Conservation (phyloP, 2,113 vertebrate genomes). For the Ceyx melanurus region DNA sequence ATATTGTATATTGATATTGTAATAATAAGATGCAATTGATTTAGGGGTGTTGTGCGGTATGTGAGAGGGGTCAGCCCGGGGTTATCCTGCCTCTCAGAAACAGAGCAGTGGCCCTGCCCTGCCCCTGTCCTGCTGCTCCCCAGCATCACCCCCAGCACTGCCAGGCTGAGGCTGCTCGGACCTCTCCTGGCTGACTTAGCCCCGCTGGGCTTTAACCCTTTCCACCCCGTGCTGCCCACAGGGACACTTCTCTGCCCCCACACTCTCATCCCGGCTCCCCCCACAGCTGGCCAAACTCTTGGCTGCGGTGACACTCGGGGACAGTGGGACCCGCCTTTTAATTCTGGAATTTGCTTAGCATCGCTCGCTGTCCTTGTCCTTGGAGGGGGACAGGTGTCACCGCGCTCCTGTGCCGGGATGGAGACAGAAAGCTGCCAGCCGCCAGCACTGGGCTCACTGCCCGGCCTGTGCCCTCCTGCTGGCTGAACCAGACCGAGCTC, state of each 20-base stretch:
- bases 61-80: slow-evolving; percentile 53
- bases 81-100: slow-evolving; percentile 44
- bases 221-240: accelerated
- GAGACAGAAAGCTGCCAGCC: background rate
- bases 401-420: accelerated
- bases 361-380: background rate
- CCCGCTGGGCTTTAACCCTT: background rate
- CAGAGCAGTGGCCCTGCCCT: background rate
- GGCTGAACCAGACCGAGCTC: accelerated
- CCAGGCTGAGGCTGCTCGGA: background rate
- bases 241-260: accelerated
- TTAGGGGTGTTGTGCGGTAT: slow-evolving; percentile 33
- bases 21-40: slow-evolving; percentile 82
- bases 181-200: background rate
- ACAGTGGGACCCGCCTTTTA: accelerated
- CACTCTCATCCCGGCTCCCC: accelerated
- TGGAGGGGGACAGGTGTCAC: too few relatives aligned
- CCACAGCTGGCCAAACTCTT: accelerated
- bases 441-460: accelerated
- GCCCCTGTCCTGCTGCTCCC: background rate
- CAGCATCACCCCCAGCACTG: accelerated
- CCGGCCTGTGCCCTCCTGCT: accelerated
- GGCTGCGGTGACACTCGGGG: accelerated
- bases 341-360: background rate
- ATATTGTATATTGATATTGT: slow-evolving; percentile 81